Base-by-base conservation (phyloP, 2,888 invertebrate genomes). In the Tetrapedia diversipes region DNA sequence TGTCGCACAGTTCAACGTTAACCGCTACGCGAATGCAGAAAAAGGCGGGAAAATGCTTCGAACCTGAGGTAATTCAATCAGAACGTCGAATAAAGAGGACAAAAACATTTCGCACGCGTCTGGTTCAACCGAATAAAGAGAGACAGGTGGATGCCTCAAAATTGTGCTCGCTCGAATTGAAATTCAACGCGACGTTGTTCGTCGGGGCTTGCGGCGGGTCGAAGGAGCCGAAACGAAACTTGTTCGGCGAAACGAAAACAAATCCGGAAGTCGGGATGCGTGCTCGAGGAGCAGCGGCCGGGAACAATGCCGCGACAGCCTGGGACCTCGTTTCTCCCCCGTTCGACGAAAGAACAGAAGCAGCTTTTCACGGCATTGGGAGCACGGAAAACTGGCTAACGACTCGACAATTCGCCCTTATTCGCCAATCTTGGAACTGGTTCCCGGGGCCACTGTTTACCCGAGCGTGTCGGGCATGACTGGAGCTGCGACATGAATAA, bases 401-500 rank as follows among this genome's bases (percentile, higher is more conserved):
- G 81, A 86, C 73, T 72, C 82, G 84, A 86, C 84, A 84, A 85
- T 86, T 86, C 84, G 79, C 81, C 83, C 78, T 86, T 86, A 86
- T 80, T 77, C 80, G 76, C 73, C 83, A 80, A 83, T 85, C 81
- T 85, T 79, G 74, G 72, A 29, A 69, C 86, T 83, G 86, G 86
- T 81, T 82, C 84, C 84, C 76, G 83, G 80, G 80, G 24, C 77
- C 78, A 83, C 87, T 88, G 89, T 89, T 90, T 90, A 87, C 87
- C 87, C 85, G 87, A 86, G 86, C 86, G 84, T 81, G 84, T 87
- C 86, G 87, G 84, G 88, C 90, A 89, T 88, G 90, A 89, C 88
- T 87, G 80, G 86, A 86, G 87, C n/a, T 88, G 87, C 90, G 90
- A 89, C 91, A 88, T 88, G 91, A 91, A 91, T 91, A 91, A 90